Evolutionary conservation across 2,888 invertebrate genomes (phyloP).

Genomic region (Erpobdella octoculata): DNA sequence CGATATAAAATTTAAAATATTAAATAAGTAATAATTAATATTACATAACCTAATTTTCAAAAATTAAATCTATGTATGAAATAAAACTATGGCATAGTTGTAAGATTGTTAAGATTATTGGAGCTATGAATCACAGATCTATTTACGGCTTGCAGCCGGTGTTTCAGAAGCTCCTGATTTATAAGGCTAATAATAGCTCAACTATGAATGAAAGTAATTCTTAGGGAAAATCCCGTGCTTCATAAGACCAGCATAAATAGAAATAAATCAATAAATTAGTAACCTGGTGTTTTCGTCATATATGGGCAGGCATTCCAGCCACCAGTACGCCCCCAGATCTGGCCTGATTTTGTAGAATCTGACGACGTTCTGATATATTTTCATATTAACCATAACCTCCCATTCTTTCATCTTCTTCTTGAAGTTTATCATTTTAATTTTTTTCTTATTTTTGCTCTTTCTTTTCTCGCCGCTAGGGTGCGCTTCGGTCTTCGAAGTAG

Average conservation of each 20-base stretch:
- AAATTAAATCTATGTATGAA: neutral
- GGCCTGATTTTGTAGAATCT: slow-evolving; percentile 81
- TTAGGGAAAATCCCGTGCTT: no score
- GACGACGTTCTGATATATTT: slow-evolving; percentile 87
- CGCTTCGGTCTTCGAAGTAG: neutral
- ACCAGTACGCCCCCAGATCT: slow-evolving; percentile 81
- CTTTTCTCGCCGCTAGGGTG: neutral
- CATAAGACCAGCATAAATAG: no score
- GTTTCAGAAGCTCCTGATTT: no score
- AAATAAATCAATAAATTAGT: neutral
- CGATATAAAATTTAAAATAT: neutral
- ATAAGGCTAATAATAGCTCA: no score
- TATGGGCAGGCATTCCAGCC: slow-evolving; percentile 86
- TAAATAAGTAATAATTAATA: neutral
- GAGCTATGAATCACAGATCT: no score
- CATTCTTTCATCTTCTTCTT: slow-evolving; percentile 96
- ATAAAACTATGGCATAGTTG: no score
- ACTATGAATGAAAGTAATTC: no score
- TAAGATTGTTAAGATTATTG: no score
- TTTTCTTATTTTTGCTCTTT: neutral
- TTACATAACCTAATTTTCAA: neutral
- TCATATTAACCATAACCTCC: slow-evolving; percentile 92
- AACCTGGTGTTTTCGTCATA: slow-evolving; percentile 74
- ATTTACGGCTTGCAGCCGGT: no score
- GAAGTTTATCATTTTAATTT: slow-evolving; percentile 69